Conservation (phyloP, 2,113 vertebrate genomes). For the Albula goreensis region DNA sequence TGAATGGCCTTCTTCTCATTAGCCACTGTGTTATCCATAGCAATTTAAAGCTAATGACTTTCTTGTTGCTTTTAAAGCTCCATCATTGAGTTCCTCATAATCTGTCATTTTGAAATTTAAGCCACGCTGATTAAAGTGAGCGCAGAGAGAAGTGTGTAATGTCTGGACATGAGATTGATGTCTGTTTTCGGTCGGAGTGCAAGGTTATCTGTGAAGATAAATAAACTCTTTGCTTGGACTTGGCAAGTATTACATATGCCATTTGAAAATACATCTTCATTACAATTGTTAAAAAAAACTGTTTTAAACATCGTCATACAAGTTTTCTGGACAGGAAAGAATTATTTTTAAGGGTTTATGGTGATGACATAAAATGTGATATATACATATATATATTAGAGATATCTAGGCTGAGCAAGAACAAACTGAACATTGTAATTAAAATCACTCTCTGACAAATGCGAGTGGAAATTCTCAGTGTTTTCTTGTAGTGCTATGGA, state of each 20-base stretch:
- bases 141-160: constrained; percentile 13
- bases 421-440: too few relatives aligned
- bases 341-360: too few relatives aligned
- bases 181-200: constrained; percentile 5
- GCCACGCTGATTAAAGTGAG: constrained; percentile 18
- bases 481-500: too few relatives aligned
- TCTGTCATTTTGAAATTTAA: constrained; percentile 21
- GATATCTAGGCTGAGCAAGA: too few relatives aligned
- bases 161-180: constrained; percentile 10
- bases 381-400: too few relatives aligned
- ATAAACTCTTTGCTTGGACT: background rate
- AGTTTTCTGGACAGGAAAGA: too few relatives aligned
- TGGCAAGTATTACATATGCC: background rate
- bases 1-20: background rate
- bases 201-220: constrained; percentile 21
- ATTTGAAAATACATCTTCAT: background rate
- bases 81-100: constrained; percentile 28
- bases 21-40: background rate
- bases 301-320: too few relatives aligned
- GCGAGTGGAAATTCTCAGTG: too few relatives aligned
- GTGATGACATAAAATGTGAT: too few relatives aligned
- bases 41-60: background rate
- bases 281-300: too few relatives aligned
- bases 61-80: background rate
- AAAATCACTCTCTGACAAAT: too few relatives aligned